Conservation (phyloP, 2,113 vertebrate species). For the Xenopus tropicalis region UCB_Xtro_10.0 CM004448.2:37959001-37959500, state of each 20-base stretch:
- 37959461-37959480: constrained; percentile 47
- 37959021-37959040: too few relatives aligned
- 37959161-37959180: too few relatives aligned
- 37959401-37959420: constrained; percentile 21
- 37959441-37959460: constrained; percentile 31
- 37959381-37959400: constrained; percentile 39
- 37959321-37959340: constrained; percentile 51
- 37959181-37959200: constrained; percentile 51
- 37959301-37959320: constrained; percentile 57
- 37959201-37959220: constrained; percentile 57
- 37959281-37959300: constrained; percentile 49
- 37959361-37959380: constrained; percentile 41
- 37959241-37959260: constrained; percentile 48
- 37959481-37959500: constrained; percentile 24
- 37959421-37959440: constrained; percentile 46
- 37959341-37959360: constrained; percentile 47
- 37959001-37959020: too few relatives aligned
- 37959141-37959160: too few relatives aligned
- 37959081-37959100: too few relatives aligned
- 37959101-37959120: too few relatives aligned
- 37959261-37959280: constrained; percentile 48
- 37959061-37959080: too few relatives aligned
- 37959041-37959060: too few relatives aligned
- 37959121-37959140: too few relatives aligned
- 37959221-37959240: constrained; percentile 43